These are phyloP conservation scores for Myopa testacea DNA, from an alignment of 2,888 invertebrate species.

Conservation along the genomic window DNA sequence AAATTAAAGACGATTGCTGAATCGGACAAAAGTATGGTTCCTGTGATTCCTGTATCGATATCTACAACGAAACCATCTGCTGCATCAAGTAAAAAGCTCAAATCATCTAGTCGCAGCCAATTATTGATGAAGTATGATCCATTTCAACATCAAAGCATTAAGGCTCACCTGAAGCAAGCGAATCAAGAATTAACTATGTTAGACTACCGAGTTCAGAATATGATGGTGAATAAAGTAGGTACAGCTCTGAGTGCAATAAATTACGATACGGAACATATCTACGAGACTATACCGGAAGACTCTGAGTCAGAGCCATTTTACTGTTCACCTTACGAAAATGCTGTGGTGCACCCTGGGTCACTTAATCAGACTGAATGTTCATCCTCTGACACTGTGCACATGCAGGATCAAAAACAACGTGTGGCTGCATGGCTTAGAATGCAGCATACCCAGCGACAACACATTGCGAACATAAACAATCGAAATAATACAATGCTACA, in stretches of 20 bases:
- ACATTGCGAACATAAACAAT: conserved; percentile 10
- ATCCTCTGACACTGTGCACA: conserved; percentile 48
- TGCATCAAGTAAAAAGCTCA: conserved; percentile 32
- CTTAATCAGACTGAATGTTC: conserved; percentile 39
- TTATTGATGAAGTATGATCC: conserved; percentile 50
- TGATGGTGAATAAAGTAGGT: conserved; percentile 61
- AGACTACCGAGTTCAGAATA: conserved; percentile 73
- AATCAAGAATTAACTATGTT: conserved; percentile 72
- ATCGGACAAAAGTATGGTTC: not conserved
- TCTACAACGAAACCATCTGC: conserved; percentile 13
- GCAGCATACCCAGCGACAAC: conserved; percentile 47
- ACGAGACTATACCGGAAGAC: conserved; percentile 76
- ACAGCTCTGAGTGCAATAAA: conserved; percentile 52
- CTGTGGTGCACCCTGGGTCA: conserved; percentile 53
- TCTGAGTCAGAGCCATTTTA: conserved; percentile 74
- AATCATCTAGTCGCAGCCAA: conserved; percentile 33
- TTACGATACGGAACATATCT: conserved; percentile 74
- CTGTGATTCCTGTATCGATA: not conserved
- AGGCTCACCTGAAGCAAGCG: conserved; percentile 66
- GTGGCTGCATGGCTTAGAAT: conserved; percentile 65
- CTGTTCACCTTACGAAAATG: conserved; percentile 73
- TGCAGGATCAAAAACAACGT: conserved; percentile 59
- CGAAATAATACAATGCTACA: conserved; percentile 22
- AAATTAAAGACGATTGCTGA: not conserved
- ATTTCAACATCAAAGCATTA: conserved; percentile 58